Conservation (phyloP, 2,888 invertebrate genomes). For the Ellobium chinense region DNA sequence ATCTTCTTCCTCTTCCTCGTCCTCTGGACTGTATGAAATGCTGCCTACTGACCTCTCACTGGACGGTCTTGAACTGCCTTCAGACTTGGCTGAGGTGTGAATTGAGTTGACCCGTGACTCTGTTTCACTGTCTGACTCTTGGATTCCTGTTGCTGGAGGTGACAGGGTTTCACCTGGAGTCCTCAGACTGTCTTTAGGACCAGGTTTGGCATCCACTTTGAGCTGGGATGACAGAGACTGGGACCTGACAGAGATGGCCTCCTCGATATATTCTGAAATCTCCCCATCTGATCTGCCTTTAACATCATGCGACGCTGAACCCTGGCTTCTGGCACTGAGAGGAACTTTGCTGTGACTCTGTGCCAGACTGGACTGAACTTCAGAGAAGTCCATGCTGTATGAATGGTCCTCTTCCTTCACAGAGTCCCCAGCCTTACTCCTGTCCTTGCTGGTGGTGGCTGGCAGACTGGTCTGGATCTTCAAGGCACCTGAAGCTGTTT, state of each 20-base stretch:
- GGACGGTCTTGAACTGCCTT: conserved; percentile 63
- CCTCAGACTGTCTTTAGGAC: background rate
- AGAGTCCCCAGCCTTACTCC: conserved; percentile 39
- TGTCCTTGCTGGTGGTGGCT: conserved; percentile 28
- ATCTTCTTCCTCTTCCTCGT: conserved; percentile 51
- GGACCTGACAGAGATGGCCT: conserved; percentile 25
- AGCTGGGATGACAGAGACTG: conserved; percentile 52
- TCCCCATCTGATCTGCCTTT: conserved; percentile 30
- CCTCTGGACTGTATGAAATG: conserved; percentile 52
- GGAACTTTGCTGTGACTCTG: conserved; percentile 47
- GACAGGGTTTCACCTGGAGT: background rate
- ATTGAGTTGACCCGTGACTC: conserved; percentile 54
- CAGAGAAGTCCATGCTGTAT: conserved; percentile 60
- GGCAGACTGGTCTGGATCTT: conserved; percentile 31
- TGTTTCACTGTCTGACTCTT: conserved; percentile 56
- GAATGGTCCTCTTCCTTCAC: conserved; percentile 38
- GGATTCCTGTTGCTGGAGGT: conserved; percentile 49
- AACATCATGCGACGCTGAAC: background rate
- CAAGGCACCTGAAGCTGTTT: conserved; percentile 34
- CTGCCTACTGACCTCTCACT: conserved; percentile 62
- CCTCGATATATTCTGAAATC: conserved; percentile 68
- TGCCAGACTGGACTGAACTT: conserved; percentile 52
- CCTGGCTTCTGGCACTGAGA: conserved; percentile 53
- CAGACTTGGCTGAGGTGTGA: conserved; percentile 64
- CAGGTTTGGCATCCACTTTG: conserved; percentile 50